A percentile compares a stretch with the other conserved stretches of the same genome.
These are phyloP conservation scores for Nymphicus hollandicus DNA, from an alignment of 2,113 vertebrate species.

Conservation along the genomic window DNA sequence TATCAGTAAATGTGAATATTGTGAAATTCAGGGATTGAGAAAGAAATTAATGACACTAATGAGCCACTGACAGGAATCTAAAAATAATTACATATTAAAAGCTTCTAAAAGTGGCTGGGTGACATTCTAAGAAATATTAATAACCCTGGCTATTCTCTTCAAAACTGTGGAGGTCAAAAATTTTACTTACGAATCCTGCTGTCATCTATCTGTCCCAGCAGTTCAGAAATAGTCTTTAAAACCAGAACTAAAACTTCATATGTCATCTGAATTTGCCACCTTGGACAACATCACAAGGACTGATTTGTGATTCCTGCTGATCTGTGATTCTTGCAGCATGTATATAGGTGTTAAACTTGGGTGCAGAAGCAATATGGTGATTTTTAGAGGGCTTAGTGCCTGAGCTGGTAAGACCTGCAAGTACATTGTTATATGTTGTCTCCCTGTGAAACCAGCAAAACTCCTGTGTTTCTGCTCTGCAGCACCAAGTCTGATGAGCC, in stretches of 20 bases:
- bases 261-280: not conserved
- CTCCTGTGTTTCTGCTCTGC: not conserved
- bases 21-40: not conserved
- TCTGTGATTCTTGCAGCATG: not conserved
- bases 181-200: not conserved
- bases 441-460: not conserved
- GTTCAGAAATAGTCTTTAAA: not conserved
- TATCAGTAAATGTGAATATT: not conserved
- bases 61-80: not conserved
- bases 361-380: not conserved
- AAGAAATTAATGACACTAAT: not conserved
- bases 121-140: not conserved
- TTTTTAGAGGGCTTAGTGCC: not conserved
- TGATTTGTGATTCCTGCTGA: not conserved
- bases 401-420: not conserved
- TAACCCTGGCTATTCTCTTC: not conserved
- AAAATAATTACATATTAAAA: not conserved
- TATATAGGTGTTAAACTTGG: not conserved
- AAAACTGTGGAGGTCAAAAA: not conserved
- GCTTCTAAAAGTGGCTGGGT: not conserved
- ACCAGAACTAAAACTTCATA: not conserved
- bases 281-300: not conserved
- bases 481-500: not conserved
- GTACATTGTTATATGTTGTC: not conserved
- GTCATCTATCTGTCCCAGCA: not conserved